phyloP scores from a whole-genome alignment of 1,140 invertebrate genomes.

The Portunus trituberculatus region DNA sequence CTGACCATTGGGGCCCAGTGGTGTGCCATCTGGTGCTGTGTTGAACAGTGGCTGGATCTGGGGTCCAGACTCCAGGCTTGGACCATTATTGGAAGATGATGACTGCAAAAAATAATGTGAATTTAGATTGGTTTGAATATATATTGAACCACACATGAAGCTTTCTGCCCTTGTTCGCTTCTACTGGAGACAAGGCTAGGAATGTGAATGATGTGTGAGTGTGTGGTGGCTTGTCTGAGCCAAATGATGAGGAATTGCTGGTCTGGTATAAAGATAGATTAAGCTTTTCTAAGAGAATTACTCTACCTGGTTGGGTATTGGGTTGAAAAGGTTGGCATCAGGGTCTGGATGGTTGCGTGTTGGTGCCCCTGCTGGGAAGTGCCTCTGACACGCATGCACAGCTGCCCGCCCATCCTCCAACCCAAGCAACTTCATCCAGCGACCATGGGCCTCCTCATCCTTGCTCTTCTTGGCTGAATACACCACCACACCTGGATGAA shows the following conservation, averaged over 20 bases:
- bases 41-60: constrained; percentile 56
- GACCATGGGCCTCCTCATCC: constrained; percentile 43
- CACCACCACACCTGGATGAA: constrained; percentile 61
- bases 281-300: neutral
- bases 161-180: neutral
- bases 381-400: constrained; percentile 68
- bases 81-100: neutral
- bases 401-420: constrained; percentile 60
- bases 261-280: neutral
- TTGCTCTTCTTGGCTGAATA: constrained; percentile 65
- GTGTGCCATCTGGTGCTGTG: constrained; percentile 63
- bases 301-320: constrained; percentile 64
- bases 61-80: neutral
- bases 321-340: constrained; percentile 66
- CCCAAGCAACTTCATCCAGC: constrained; percentile 51
- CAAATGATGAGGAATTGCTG: too few relatives aligned
- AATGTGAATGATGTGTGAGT: too few relatives aligned
- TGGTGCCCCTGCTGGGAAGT: constrained; percentile 70
- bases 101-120: neutral
- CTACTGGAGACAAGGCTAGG: too few relatives aligned
- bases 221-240: too few relatives aligned
- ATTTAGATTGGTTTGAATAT: neutral
- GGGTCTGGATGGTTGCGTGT: constrained; percentile 70
- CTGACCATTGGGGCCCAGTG: constrained; percentile 64
- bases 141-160: neutral